A percentile compares a stretch with the other conserved stretches of the same genome.
phyloP scores from a whole-genome alignment of 2,888 invertebrate genomes.

The Drosophila falleni region DNA sequence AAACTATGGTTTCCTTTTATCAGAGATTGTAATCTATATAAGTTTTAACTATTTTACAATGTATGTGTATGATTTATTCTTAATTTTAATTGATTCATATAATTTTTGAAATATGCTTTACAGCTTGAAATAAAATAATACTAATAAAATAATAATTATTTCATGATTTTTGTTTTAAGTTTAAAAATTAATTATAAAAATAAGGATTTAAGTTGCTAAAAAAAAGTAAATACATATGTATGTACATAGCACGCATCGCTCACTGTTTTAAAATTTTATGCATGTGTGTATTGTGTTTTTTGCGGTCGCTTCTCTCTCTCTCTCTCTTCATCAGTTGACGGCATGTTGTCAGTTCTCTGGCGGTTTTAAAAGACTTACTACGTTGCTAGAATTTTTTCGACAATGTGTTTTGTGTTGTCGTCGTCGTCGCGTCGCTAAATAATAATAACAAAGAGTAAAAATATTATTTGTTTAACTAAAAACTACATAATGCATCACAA shows the following conservation, averaged over 20 bases:
- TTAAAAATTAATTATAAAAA: too few relatives aligned
- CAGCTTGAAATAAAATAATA: too few relatives aligned
- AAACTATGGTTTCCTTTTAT: too few relatives aligned
- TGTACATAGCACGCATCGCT: not conserved
- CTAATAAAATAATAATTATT: too few relatives aligned
- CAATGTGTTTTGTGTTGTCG: slow-evolving; percentile 69
- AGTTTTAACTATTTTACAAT: too few relatives aligned
- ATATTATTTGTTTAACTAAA: not conserved
- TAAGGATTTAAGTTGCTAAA: too few relatives aligned
- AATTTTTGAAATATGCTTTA: too few relatives aligned
- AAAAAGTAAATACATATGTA: too few relatives aligned
- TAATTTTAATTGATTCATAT: too few relatives aligned
- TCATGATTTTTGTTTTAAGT: too few relatives aligned
- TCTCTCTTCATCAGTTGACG: slow-evolving; percentile 9
- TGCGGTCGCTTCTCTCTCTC: slow-evolving; percentile 10
- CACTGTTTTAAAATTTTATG: slow-evolving; percentile 3
- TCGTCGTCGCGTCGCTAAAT: slow-evolving; percentile 54
- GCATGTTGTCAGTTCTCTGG: slow-evolving; percentile 17
- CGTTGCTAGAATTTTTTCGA: slow-evolving; percentile 80
- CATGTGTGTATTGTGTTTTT: slow-evolving; percentile 14
- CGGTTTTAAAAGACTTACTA: slow-evolving; percentile 54
- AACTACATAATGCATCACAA: slow-evolving; percentile 33
- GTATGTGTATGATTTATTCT: too few relatives aligned
- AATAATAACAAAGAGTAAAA: slow-evolving; percentile 4
- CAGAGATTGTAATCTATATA: too few relatives aligned